Percentiles rank a stretch among this genome's conserved stretches.
phyloP scores from a whole-genome alignment of 2,113 vertebrate species.

The Dromiciops gliroides region DNA sequence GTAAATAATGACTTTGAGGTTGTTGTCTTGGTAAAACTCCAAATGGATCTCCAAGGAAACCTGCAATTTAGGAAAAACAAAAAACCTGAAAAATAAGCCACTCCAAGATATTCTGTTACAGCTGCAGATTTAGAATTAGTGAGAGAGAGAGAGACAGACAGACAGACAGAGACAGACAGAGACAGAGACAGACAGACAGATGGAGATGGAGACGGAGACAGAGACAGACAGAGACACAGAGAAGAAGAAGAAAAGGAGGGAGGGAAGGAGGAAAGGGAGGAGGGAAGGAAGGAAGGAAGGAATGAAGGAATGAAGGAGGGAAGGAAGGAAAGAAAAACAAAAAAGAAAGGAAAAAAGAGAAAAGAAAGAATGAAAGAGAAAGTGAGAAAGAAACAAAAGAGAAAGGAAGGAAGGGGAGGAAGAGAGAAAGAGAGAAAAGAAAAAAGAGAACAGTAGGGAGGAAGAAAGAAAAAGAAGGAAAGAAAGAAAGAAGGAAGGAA shows the following conservation, averaged over 20 bases:
- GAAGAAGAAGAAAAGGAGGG: no score
- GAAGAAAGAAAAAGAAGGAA: neutral
- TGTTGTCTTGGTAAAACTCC: slow-evolving; percentile 54
- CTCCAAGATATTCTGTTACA: slow-evolving; percentile 37
- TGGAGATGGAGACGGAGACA: no score
- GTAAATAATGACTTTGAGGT: slow-evolving; percentile 51
- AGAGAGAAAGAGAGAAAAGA: no score
- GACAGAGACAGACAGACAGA: no score
- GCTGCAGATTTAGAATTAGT: neutral
- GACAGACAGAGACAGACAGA: no score
- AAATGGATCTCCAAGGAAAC: slow-evolving; percentile 54
- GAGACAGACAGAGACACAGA: no score
- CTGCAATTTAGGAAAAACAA: slow-evolving; percentile 53
- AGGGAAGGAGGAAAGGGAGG: no score
- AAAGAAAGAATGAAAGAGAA: neutral
- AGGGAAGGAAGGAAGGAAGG: no score
- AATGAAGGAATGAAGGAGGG: no score
- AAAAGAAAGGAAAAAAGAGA: no score
- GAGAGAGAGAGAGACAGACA: neutral
- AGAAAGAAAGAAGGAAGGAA: neutral
- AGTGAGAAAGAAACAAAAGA: neutral
- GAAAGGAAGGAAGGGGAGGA: no score
- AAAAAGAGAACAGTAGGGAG: no score
- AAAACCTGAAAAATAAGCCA: slow-evolving; percentile 37
- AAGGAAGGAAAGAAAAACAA: neutral